Base-by-base conservation (phyloP, 2,888 invertebrate species). In the Leucophenga maculata region DNA sequence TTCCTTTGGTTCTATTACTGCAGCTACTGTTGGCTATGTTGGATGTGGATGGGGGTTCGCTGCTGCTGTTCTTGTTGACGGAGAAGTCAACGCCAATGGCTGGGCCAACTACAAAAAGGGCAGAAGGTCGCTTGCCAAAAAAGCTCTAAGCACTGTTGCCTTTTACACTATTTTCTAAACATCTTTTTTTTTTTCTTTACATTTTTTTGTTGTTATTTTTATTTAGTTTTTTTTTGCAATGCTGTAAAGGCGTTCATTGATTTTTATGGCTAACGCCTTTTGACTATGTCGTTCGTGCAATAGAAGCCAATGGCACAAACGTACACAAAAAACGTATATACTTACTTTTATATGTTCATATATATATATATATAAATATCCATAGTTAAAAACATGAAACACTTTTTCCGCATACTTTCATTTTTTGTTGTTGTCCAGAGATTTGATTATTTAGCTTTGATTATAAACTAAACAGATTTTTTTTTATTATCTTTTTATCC, bases 201-300 rank as follows among this genome's bases (percentile, higher is more conserved):
- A 72, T 77, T 74, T 69, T 73, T 76, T 78, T 77, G n/a, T n/a
- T n/a, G n/a, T n/a, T n/a, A n/a, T 79, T 76, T 74, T 65, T 31
- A 3, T 18, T 11, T 54, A 11, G 1, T 3, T 11, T 20, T 11
- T 20, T 60, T 16, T n/a, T 39, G n/a, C 71, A 72, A 72, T 64
- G 74, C 66, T 31, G 62, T 57, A 74, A 71, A 76, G 74, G 69
- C 72, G 74, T 75, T 77, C 78, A 81, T 80, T 78, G 81, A 80
- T 77, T 80, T 79, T 80, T 78, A 78, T 77, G 71, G 75, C 75
- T 76, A 75, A 77, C 72, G 77, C 74, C 71, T 77, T 70, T 68
- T 66, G 65, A 62, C 39, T 54, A 55, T 46, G 54, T 6, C 54
- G 22, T 20, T 39, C 11, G 39, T 6, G 18, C 9, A 22, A 59